Conservation (phyloP, 1,140 invertebrate species). For the Drosophila neocordata region DNA sequence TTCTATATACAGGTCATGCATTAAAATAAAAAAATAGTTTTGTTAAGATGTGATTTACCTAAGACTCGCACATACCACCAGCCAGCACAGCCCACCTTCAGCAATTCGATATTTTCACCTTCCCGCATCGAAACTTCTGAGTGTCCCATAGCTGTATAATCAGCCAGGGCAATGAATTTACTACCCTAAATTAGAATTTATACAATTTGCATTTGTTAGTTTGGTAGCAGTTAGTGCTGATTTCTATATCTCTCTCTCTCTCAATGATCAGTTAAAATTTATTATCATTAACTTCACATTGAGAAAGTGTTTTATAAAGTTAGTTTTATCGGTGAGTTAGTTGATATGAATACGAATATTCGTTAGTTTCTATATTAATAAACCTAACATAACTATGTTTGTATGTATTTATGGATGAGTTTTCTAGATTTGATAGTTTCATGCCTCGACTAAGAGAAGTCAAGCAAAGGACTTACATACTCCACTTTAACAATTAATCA, state of each 20-base stretch:
- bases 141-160: slow-evolving; percentile 94
- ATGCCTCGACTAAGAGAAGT: no score
- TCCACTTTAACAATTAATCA: no score
- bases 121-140: slow-evolving; percentile 94
- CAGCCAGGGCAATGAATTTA: slow-evolving; percentile 92
- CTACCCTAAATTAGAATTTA: slow-evolving; percentile 84
- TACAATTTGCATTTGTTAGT: slow-evolving; percentile 30
- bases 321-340: slow-evolving; percentile 11
- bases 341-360: no score
- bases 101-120: slow-evolving; percentile 93
- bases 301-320: not conserved
- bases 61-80: slow-evolving; percentile 97
- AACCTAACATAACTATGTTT: no score
- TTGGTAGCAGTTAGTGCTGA: slow-evolving; percentile 10
- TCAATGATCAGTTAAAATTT: no score
- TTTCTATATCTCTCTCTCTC: no score
- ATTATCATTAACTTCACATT: no score
- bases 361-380: no score
- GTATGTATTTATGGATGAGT: no score
- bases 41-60: slow-evolving; percentile 83
- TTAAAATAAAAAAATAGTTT: not conserved
- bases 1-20: slow-evolving; percentile 16
- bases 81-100: slow-evolving; percentile 95
- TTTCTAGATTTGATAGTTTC: no score
- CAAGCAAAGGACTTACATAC: no score